Evolutionary conservation across 2,797 vertebrate genomes (phyloP).

Genomic region (Poeciliopsis infans): DNA sequence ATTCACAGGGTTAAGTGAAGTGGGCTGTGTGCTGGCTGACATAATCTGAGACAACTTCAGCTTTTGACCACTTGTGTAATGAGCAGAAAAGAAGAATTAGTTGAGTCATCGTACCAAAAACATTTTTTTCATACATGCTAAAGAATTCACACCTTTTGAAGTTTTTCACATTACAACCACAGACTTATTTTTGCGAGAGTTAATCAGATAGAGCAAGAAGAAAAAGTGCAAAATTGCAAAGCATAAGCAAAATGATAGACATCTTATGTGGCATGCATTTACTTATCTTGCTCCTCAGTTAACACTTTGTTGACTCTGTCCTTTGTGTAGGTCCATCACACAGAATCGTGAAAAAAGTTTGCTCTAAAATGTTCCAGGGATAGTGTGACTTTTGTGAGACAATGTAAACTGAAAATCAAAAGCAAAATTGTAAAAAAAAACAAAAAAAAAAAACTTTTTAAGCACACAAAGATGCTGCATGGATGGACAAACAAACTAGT

Average conservation of each 20-base stretch:
- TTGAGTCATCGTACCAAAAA: background rate
- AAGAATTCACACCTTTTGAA: background rate
- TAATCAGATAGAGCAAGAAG: background rate
- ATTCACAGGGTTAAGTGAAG: conserved; percentile 60
- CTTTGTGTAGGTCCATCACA: background rate
- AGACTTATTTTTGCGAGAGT: background rate
- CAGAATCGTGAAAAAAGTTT: background rate
- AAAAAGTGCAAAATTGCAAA: background rate
- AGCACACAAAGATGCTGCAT: background rate
- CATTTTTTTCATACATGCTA: background rate
- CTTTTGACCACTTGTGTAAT: conserved; percentile 35
- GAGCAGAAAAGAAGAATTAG: conserved; percentile 28
- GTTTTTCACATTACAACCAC: background rate
- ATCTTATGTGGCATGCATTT: background rate
- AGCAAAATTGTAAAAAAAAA: background rate
- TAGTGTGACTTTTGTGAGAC: background rate
- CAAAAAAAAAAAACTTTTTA: background rate
- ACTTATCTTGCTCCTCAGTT: background rate
- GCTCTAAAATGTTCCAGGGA: background rate
- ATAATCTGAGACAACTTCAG: conserved; percentile 43
- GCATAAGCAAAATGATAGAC: background rate
- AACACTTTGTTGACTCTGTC: background rate
- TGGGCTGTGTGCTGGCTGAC: conserved; percentile 46
- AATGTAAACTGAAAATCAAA: background rate
- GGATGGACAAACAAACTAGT: conserved; percentile 15